Base-by-base conservation (phyloP, 2,113 vertebrate genomes). In the Oryzias javanicus region DNA sequence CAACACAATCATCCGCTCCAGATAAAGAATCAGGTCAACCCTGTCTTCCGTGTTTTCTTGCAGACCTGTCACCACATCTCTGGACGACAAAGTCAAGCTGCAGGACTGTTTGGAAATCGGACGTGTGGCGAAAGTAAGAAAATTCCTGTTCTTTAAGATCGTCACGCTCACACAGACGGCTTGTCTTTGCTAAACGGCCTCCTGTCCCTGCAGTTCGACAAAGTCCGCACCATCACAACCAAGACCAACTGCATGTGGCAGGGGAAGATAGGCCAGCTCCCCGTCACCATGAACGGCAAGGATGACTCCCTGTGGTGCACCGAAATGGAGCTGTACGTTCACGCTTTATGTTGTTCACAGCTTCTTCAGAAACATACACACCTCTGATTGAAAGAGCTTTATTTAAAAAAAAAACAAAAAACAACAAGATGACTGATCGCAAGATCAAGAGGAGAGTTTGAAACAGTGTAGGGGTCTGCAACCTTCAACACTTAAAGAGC, bases 301-400 rank as follows among this genome's bases (percentile, higher is more conserved):
- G 95, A 96, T 40, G 94, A 95, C 79, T 86, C 91, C 74, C 88
- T 96, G 76, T 96, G 95, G 94, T 94, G 93, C 79, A 94, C 93
- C 42, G 94, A 96, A 72, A 86, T 96, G 61, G 94, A 96, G 80
- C 93, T 90, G 94, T 96, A 83, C 35, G 35, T 35, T 35, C 35
- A 35, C 35, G 35, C 0, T 35, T 35, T 8, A 35, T 12, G 35
- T 12, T 12, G 22, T 10, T 0, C 29, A 35, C 10, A 12, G 12
- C 35, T 3, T 35, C 35, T 35, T 35, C 35, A 10, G 35, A 35
- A 35, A 8, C 6, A 35, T 35, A 35, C 2, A 8, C 10, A 8
- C 10, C 29, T 35, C 29, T 35, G 29, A 35, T 35, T 3, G 6
- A 27, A 35, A 35, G 35, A 10, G 8, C 8, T 12, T 3, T 12